Conservation (phyloP, 1,140 invertebrate species). For the Danaus plexippus region DNA sequence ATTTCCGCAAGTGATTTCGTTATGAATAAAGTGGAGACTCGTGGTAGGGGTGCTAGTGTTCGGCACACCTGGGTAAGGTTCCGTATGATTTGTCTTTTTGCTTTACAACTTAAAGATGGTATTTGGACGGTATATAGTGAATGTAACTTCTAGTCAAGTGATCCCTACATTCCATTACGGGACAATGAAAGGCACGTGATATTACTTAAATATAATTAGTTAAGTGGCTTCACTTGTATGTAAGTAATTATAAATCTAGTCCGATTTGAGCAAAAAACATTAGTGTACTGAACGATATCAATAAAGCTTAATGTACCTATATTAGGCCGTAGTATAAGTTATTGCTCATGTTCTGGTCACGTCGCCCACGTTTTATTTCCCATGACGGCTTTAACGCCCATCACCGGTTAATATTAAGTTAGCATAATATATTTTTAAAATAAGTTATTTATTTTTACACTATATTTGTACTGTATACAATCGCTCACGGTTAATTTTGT, state of each 20-base stretch:
- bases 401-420: slow-evolving; percentile 8
- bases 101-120: no score
- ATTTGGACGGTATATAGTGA: no score
- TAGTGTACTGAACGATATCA: slow-evolving; percentile 35
- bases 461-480: slow-evolving; percentile 7
- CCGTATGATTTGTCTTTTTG: no score
- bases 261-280: slow-evolving; percentile 46
- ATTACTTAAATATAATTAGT: slow-evolving; percentile 53
- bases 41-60: no score
- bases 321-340: slow-evolving; percentile 21
- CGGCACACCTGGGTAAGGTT: no score
- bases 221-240: slow-evolving; percentile 46
- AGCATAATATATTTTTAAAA: slow-evolving; percentile 7
- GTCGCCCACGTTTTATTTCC: background rate
- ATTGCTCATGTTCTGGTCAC: slow-evolving; percentile 13
- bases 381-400: no score
- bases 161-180: slow-evolving; percentile 43
- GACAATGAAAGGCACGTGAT: slow-evolving; percentile 44
- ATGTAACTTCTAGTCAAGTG: slow-evolving; percentile 39
- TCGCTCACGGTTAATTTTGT: slow-evolving; percentile 11
- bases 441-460: slow-evolving; percentile 18
- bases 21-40: no score
- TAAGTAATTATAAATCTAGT: slow-evolving; percentile 45
- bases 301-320: slow-evolving; percentile 30
- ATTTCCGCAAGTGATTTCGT: no score